Percentiles rank a stretch among this genome's conserved stretches.
phyloP scores from a whole-genome alignment of 1,140 invertebrate species.

The Potamilus streckersoni region DNA sequence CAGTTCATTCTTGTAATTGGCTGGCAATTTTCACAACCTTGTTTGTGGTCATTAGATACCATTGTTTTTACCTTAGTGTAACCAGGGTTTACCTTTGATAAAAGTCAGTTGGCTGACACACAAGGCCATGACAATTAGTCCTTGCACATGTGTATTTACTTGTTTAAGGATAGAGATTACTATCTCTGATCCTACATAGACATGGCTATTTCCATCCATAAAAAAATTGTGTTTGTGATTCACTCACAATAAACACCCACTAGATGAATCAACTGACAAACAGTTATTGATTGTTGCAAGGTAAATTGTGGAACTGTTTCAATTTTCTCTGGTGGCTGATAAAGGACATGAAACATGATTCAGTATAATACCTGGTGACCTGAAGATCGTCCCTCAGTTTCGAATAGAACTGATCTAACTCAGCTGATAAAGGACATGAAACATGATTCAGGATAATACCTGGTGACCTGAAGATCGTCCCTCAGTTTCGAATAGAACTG shows the following conservation, averaged over 20 bases:
- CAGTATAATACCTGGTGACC: constrained; percentile 66
- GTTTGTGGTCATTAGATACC: no score
- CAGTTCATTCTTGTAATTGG: no score
- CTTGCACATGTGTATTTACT: no score
- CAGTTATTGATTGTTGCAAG: not conserved
- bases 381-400: constrained; percentile 92
- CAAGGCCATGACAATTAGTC: no score
- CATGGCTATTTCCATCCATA: no score
- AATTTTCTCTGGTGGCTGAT: not conserved
- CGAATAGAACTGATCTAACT: constrained; percentile 91
- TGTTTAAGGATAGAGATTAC: no score
- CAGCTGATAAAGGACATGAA: not conserved
- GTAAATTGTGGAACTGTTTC: not conserved
- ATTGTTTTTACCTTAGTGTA: no score
- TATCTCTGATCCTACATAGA: no score
- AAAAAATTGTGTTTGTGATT: no score
- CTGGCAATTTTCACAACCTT: no score
- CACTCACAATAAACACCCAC: not conserved
- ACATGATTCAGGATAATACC: constrained; percentile 37
- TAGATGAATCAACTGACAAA: not conserved
- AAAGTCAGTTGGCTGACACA: no score
- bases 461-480: constrained; percentile 86
- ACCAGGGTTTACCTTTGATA: no score
- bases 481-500: constrained; percentile 91
- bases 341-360: not conserved